These are phyloP conservation scores for Ectemnius lituratus DNA, from an alignment of 2,888 invertebrate species.

Conservation along the genomic window DNA sequence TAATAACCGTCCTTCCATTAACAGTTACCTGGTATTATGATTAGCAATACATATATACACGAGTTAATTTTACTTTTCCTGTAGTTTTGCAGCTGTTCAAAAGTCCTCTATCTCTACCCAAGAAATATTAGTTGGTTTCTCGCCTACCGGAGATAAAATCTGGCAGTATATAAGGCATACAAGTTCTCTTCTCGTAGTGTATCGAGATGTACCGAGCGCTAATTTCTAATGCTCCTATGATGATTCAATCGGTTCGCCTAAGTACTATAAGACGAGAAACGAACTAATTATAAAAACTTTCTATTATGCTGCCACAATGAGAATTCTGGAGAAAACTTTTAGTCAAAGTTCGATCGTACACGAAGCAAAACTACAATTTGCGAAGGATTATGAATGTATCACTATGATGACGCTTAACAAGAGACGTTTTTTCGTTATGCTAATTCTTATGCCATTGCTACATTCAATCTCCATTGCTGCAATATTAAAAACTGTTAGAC, in stretches of 20 bases:
- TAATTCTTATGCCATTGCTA: constrained; percentile 52
- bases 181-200: constrained; percentile 31
- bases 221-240: constrained; percentile 27
- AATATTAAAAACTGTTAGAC: constrained; percentile 62
- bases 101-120: constrained; percentile 25
- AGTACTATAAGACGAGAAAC: constrained; percentile 51
- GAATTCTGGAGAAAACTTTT: constrained; percentile 32
- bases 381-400: constrained; percentile 45
- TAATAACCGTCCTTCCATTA: constrained; percentile 36
- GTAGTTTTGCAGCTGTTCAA: constrained; percentile 39
- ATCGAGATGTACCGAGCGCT: constrained; percentile 4
- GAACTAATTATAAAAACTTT: constrained; percentile 27
- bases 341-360: constrained; percentile 39
- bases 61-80: constrained; percentile 30
- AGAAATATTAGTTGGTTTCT: constrained; percentile 47
- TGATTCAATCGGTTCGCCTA: constrained; percentile 24
- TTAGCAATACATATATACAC: constrained; percentile 43
- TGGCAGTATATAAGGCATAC: constrained; percentile 63
- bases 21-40: constrained; percentile 41
- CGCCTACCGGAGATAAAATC: constrained; percentile 41
- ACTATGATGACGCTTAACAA: constrained; percentile 31
- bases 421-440: constrained; percentile 30
- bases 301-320: constrained; percentile 19
- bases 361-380: constrained; percentile 49
- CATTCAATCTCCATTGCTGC: constrained; percentile 43